Evolutionary conservation across 2,113 vertebrate species (phyloP).

Genomic region (Chelonoidis abingdonii): DNA sequence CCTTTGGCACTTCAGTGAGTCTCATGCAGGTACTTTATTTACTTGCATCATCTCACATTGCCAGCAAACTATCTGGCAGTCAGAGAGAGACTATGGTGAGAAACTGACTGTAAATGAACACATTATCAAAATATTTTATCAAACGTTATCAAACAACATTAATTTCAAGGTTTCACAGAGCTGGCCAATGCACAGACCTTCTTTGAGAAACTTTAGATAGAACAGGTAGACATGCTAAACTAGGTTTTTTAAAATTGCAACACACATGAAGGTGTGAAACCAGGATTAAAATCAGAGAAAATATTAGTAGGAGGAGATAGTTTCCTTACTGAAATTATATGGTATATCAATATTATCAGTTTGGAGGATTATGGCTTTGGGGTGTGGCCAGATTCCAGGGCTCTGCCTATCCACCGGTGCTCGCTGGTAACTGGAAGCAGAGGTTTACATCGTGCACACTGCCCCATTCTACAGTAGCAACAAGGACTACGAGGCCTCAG

Average conservation of each 20-base stretch:
- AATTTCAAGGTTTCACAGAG: slow-evolving; percentile 5
- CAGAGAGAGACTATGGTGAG: slow-evolving; percentile 36
- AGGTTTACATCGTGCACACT: neutral
- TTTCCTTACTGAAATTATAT: slow-evolving; percentile 32
- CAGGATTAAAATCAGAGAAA: slow-evolving; percentile 37
- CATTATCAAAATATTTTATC: slow-evolving; percentile 30
- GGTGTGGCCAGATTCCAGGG: neutral
- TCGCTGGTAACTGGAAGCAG: neutral
- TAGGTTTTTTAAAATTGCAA: neutral
- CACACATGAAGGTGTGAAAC: slow-evolving; percentile 6
- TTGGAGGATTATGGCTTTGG: neutral
- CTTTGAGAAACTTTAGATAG: neutral
- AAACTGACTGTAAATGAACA: slow-evolving; percentile 36
- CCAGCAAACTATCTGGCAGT: slow-evolving; percentile 42
- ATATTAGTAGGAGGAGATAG: slow-evolving; percentile 26
- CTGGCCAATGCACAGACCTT: neutral
- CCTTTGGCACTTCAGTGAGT: slow-evolving; percentile 20
- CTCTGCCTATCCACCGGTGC: neutral
- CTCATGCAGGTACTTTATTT: slow-evolving; percentile 63
- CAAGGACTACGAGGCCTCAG: neutral
- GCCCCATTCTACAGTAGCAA: neutral
- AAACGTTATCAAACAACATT: neutral
- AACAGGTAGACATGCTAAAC: neutral
- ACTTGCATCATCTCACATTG: slow-evolving; percentile 37
- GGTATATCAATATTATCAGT: slow-evolving; percentile 15